A percentile compares a stretch with the other conserved stretches of the same genome.
These are phyloP conservation scores for Eolophus roseicapilla DNA, from an alignment of 2,113 vertebrate species.

Conservation along the genomic window DNA sequence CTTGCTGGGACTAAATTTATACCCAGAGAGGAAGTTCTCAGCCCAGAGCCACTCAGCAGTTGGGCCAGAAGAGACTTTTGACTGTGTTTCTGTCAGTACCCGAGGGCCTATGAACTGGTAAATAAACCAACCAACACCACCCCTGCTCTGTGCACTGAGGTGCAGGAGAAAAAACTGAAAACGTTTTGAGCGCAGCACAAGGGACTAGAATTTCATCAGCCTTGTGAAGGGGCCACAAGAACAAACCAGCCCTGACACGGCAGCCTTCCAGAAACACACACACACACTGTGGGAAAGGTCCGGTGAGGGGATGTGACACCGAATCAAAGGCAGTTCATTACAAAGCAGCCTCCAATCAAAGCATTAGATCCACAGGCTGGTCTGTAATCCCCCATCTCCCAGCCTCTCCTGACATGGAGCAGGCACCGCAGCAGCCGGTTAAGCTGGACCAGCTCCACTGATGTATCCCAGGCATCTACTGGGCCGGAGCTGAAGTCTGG, in stretches of 20 bases:
- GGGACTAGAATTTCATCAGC: background rate
- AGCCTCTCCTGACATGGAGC: slow-evolving; percentile 1
- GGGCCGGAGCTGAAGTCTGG: slow-evolving; percentile 29
- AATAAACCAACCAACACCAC: background rate
- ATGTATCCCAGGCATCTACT: slow-evolving; percentile 42
- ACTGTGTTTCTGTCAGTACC: background rate
- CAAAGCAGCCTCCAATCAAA: slow-evolving; percentile 56
- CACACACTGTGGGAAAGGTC: background rate
- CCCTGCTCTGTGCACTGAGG: background rate
- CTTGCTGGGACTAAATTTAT: background rate
- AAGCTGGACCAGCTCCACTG: slow-evolving; percentile 7
- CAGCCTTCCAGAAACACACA: background rate
- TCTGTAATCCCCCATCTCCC: slow-evolving; percentile 42
- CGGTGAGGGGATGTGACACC: background rate
- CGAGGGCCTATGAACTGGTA: background rate
- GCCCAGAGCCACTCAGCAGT: background rate
- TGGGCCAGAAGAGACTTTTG: background rate
- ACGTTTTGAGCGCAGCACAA: background rate
- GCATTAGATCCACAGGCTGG: background rate
- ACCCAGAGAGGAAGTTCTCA: background rate
- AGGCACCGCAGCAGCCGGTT: background rate
- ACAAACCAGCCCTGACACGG: background rate
- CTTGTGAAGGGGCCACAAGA: background rate
- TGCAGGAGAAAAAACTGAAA: background rate
- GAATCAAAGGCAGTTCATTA: slow-evolving; percentile 54